A percentile compares a stretch with the other conserved stretches of the same genome.
These are phyloP conservation scores for Tortrix viridana DNA, from an alignment of 2,888 invertebrate genomes.

Conservation along the genomic window DNA sequence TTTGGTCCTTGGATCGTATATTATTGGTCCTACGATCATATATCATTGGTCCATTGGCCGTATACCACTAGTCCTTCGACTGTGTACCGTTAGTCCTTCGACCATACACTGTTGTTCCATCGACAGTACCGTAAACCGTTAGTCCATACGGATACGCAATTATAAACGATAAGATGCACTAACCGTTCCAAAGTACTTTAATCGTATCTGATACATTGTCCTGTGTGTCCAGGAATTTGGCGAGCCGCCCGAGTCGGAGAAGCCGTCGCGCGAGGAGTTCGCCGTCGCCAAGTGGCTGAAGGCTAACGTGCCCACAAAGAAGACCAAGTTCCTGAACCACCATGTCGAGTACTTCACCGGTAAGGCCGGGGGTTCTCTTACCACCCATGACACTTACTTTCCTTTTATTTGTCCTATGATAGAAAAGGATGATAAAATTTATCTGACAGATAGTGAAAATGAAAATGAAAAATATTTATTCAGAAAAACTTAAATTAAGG, in stretches of 20 bases:
- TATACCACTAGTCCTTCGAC: neutral
- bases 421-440: too few species aligned
- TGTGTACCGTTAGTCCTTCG: neutral
- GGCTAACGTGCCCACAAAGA: constrained; percentile 96
- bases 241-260: constrained; percentile 82
- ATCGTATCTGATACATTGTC: too few species aligned
- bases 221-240: constrained; percentile 68
- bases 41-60: neutral
- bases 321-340: constrained; percentile 97
- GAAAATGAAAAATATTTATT: too few species aligned
- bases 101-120: too few species aligned
- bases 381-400: too few species aligned
- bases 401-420: too few species aligned
- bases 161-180: too few species aligned
- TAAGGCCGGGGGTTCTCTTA: too few species aligned
- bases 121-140: neutral
- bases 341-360: constrained; percentile 98
- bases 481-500: too few species aligned
- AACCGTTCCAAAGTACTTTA: too few species aligned
- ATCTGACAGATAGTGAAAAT: too few species aligned
- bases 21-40: neutral
- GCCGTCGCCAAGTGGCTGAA: constrained; percentile 97
- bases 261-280: constrained; percentile 95
- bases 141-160: too few species aligned
- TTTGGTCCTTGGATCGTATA: neutral